Base-by-base conservation (phyloP, 2,888 invertebrate species). In the Hipparchia semele region DNA sequence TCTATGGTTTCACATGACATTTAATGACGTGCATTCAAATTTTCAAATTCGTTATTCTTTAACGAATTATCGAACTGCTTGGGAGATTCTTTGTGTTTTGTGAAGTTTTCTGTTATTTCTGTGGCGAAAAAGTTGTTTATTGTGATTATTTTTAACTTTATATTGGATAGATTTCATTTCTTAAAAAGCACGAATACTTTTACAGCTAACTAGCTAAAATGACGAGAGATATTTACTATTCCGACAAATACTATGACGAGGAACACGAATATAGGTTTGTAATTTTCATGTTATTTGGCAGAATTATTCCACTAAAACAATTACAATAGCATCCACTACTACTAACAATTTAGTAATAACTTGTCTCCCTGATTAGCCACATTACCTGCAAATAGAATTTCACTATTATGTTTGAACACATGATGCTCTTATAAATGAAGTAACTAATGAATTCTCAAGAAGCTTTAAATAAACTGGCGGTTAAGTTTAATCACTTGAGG, bases 171-270 rank as follows among this genome's bases (percentile, higher is more conserved):
- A 8, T 49, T 60, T 61, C 49, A 12, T 46, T 66, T 39, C 33
- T 7, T 23, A 60, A 1, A 7, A 51, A 46, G 6, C 1, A 39
- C 12, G 13, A 10, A 54, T 9, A 58, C 8, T 58, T 56, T 58
- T 58, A 58, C 8, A 61, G 9, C 23, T 39, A 72, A 67, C 53
- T 33, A 54, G 64, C 58, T 53, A 79, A 71, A 23, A 96, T 96
- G 96, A 90, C 95, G 61, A 96, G 96, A 88, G 96, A 97, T 78
- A 98, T 99, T 82, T 98, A 97, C 86, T 99, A 99, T 90, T 99
- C 98, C 0, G 97, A 97, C 79, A 99, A 98, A 95, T 99, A 99
- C 89, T 97, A 96, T 83, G 99, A 99, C 84, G 98, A 98, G 75
- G 95, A 96, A 80, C 97, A 96, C 85, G 99, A 99, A 90, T 99